These are phyloP conservation scores for Pteropus alecto DNA, from an alignment of 2,113 vertebrate species.

Conservation along the genomic window DNA sequence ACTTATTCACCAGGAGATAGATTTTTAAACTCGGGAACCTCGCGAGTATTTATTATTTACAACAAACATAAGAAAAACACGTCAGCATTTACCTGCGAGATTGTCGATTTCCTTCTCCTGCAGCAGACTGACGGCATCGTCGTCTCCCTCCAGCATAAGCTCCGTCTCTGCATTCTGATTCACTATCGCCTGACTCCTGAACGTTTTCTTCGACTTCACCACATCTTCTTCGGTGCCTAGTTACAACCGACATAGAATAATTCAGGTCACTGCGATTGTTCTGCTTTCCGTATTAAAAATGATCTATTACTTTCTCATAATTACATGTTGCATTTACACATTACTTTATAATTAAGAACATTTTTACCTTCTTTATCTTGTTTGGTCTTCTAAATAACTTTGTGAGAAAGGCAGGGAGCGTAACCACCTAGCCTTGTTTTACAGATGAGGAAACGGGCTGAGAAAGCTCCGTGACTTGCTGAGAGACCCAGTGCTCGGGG, in stretches of 20 bases:
- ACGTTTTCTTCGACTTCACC: constrained; percentile 89
- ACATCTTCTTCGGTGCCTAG: constrained; percentile 90
- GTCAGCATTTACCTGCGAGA: constrained; percentile 89
- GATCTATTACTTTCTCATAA: constrained; percentile 19
- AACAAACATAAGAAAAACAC: not conserved
- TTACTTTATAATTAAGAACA: not conserved
- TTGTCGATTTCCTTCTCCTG: constrained; percentile 98
- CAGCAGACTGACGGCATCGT: constrained; percentile 93
- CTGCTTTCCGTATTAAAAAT: not conserved
- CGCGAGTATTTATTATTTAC: not conserved
- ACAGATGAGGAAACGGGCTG: not conserved
- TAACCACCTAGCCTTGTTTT: not conserved
- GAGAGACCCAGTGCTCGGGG: not conserved
- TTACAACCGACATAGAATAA: constrained; percentile 42
- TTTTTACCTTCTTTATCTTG: constrained; percentile 26
- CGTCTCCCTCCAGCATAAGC: constrained; percentile 94
- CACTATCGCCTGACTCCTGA: constrained; percentile 88
- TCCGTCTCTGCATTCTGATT: constrained; percentile 93
- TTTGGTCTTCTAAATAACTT: not conserved
- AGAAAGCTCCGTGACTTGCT: not conserved
- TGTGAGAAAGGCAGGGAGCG: not conserved
- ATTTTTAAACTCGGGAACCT: not conserved
- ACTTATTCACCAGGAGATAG: not conserved
- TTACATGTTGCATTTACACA: not conserved
- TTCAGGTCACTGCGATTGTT: not conserved